phyloP scores from a whole-genome alignment of 2,888 invertebrate genomes.

The Gonocerus acuteangulatus region DNA sequence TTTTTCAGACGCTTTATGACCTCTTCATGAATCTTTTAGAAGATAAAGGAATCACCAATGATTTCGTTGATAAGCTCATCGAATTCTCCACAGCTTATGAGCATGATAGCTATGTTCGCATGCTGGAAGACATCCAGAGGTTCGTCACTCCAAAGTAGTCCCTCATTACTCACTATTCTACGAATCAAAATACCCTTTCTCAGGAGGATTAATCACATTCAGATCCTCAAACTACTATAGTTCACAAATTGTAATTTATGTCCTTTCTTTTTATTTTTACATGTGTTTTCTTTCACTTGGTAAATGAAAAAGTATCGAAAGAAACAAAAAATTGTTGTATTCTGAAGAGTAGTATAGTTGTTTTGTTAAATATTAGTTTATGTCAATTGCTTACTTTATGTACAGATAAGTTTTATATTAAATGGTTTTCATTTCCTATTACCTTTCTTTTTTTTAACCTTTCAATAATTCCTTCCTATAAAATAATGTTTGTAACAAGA shows the following conservation, averaged over 20 bases:
- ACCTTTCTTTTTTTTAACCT: too few species aligned
- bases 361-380: too few species aligned
- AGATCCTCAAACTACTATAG: not conserved
- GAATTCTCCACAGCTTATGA: constrained; percentile 88
- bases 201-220: not conserved
- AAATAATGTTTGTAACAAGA: too few species aligned
- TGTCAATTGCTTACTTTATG: too few species aligned
- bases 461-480: too few species aligned
- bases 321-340: too few species aligned
- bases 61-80: constrained; percentile 81
- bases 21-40: constrained; percentile 89
- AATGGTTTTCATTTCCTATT: too few species aligned
- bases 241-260: not conserved
- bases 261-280: too few species aligned
- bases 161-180: not conserved
- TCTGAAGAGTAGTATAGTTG: too few species aligned
- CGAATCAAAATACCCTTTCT: not conserved
- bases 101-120: constrained; percentile 80
- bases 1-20: constrained; percentile 83
- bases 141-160: constrained; percentile 60
- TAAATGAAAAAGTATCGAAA: too few species aligned
- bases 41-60: constrained; percentile 89
- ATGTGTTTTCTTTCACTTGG: too few species aligned
- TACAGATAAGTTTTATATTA: too few species aligned
- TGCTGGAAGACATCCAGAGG: constrained; percentile 78